Base-by-base conservation (phyloP, 2,888 invertebrate genomes). In the Camponotus fellah region DNA sequence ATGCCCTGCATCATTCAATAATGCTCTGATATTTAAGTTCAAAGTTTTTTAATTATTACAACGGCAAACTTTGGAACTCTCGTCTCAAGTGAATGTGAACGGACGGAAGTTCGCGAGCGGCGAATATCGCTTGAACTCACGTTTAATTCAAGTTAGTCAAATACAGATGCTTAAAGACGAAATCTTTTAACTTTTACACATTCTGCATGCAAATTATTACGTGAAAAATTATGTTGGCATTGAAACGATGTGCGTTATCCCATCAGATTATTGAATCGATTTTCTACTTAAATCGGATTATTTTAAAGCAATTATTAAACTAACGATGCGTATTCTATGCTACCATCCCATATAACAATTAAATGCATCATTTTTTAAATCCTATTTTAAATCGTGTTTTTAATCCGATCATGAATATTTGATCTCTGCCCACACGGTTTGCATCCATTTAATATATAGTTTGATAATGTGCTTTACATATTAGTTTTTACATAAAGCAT, bases 361-460 rank as follows among this genome's bases (percentile, higher is more conserved):
- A 62, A 49, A 72, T 71, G 8, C 46, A 71, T 80, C 34, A 62
- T 80, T 62, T 80, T 80, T 72, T 32, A 10, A 68, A 5, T 0
- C 21, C n/a, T 12, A 12, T 56, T 77, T 79, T 71, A 71, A 79
- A 79, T 71, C 8, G 3, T 34, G 12, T 62, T 72, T 71, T 80
- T 72, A 80, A 80, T 72, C 72, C 60, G 9, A 60, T 79, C 46
- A 9, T 79, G 49, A 80, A 80, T 72, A 80, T 80, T 62, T 79
- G 46, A 80, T 72, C 37, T 60, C 21, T 5, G 46, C 14, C 17
- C 46, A 26, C 37, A 49, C 17, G 5, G 4, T 37, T 60, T 10
- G 60, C 34, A 34, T 60, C 21, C 71, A 37, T 72, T 60, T 71
- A 69, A 79, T 79, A 60, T 69, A 79, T 69, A 17, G 26, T 72